Evolutionary conservation across 1,140 invertebrate genomes (phyloP), one percentile per base, ranked within the genome.

Genomic region (Formica selysi): DNA sequence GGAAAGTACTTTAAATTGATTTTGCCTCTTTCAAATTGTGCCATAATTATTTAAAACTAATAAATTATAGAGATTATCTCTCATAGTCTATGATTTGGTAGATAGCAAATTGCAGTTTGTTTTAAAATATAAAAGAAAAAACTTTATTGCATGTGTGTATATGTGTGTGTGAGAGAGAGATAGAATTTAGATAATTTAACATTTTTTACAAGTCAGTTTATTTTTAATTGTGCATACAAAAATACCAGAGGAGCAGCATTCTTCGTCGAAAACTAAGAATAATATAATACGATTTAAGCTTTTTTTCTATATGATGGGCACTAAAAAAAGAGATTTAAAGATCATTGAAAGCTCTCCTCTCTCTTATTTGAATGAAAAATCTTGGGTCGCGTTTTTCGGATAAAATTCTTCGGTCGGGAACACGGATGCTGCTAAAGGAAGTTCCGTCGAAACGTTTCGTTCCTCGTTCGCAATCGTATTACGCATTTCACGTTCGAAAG

Each of bases 401-500:
- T 62, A 19, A 29, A 48, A 22, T 61, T 7, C 13, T 73, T n/a
- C 51, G 8, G 16, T 3, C 7, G 16, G 13, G 8, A 54, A 64
- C 19, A 38, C 59, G 32, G 38, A 38, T 19, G 61, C 76, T 38
- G 32, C 32, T 29, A 38, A 26, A 54, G 32, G 64, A 19, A 29
- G 32, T 36, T 11, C 13, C 36, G 44, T 59, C 19, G 54, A 81
- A 83, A 26, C 38, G 16, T 70, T 83, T n/a, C 38, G 68, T 73
- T 70, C 7, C 48, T 57, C 48, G 10, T 68, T 57, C 16, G 51
- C 64, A 57, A 80, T 80, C 64, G 64, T 59, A 74, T 74, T 44
- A 83, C 68, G 38, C 26, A 61, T 74, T 83, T 83, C 79, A 74
- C 38, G 19, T 74, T 26, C 29, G 54, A 51, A 10, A 36, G 54